These are phyloP conservation scores for Macroramphosus scolopax DNA, from an alignment of 2,797 vertebrate genomes.

Conservation along the genomic window DNA sequence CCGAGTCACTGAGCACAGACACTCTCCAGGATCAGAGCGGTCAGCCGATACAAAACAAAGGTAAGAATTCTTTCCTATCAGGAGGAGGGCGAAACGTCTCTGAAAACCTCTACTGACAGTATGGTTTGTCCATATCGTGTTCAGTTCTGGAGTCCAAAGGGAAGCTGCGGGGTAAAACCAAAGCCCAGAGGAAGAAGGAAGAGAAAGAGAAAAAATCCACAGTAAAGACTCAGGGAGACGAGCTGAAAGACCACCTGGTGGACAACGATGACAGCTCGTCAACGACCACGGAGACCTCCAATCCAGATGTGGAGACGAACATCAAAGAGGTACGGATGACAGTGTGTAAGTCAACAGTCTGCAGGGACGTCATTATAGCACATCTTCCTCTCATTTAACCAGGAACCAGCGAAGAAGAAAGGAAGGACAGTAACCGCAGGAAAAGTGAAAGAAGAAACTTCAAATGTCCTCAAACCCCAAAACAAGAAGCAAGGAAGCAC, in stretches of 20 bases:
- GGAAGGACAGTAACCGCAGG: conserved; percentile 78
- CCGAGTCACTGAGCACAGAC: conserved; percentile 80
- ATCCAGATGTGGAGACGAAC: conserved; percentile 89
- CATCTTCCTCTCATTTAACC: conserved; percentile 9
- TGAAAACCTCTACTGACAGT: neutral
- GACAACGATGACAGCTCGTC: conserved; percentile 97
- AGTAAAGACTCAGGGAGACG: conserved; percentile 86
- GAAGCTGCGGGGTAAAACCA: conserved; percentile 88
- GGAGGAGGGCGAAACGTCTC: neutral
- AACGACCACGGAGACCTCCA: conserved; percentile 97
- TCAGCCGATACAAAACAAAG: conserved; percentile 88
- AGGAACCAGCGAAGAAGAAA: conserved; percentile 95
- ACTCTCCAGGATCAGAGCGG: conserved; percentile 85
- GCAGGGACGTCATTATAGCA: neutral
- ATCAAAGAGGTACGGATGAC: conserved; percentile 84
- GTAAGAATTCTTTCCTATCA: conserved; percentile 61
- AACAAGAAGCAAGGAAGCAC: conserved; percentile 81
- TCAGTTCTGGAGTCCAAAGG: conserved; percentile 81
- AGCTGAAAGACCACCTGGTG: conserved; percentile 87
- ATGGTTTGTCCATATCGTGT: conserved; percentile 1
- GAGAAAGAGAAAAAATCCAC: conserved; percentile 87
- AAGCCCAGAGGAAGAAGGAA: conserved; percentile 88
- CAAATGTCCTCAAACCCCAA: conserved; percentile 85
- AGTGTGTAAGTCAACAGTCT: neutral
- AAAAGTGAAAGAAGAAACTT: conserved; percentile 83